phyloP scores from a whole-genome alignment of 2,113 vertebrate genomes.

The Buteo buteo region DNA sequence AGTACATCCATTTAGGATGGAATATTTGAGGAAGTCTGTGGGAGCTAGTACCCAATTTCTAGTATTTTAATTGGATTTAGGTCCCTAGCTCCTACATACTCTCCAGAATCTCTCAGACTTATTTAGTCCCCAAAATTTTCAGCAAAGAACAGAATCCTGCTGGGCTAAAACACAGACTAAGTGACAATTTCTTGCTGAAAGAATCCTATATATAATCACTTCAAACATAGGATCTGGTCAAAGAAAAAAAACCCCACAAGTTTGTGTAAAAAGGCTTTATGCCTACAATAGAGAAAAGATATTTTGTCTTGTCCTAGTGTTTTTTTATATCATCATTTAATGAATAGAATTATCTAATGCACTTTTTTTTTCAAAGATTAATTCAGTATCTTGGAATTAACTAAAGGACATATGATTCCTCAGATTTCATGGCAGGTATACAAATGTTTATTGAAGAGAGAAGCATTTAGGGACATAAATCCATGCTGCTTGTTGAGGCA shows the following conservation, averaged over 20 bases:
- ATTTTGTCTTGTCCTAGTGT: not conserved
- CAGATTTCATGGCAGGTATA: not conserved
- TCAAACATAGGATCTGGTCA: not conserved
- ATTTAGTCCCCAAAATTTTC: not conserved
- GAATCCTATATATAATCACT: not conserved
- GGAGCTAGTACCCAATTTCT: not conserved
- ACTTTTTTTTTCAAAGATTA: not conserved
- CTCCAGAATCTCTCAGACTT: not conserved
- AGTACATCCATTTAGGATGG: not conserved
- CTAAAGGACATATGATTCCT: not conserved
- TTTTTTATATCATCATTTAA: not conserved
- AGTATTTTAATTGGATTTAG: not conserved
- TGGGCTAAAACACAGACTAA: not conserved
- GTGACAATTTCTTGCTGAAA: not conserved
- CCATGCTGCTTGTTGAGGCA: conserved; percentile 29
- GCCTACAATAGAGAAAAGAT: not conserved
- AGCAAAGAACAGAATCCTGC: not conserved
- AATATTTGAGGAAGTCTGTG: not conserved
- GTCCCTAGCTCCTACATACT: not conserved
- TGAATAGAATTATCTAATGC: not conserved
- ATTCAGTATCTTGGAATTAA: not conserved
- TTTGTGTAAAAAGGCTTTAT: not conserved
- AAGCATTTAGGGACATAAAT: conserved; percentile 33
- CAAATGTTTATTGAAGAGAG: conserved; percentile 4
- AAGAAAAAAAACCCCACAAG: not conserved